Conservation (phyloP, 2,113 vertebrate species). For the Cebidichthys violaceus region DNA sequence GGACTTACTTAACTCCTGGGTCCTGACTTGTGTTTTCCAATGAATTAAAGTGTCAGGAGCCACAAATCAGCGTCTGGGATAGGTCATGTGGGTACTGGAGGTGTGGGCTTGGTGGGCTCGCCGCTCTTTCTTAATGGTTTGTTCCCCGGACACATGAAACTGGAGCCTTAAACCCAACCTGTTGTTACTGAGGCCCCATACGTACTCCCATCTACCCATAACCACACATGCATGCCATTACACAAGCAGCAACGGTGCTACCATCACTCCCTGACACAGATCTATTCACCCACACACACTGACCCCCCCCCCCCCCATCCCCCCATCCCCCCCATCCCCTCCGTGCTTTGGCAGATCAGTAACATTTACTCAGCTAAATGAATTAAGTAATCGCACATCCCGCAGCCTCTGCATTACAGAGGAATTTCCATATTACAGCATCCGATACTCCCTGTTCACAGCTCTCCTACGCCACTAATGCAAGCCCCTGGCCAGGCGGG, state of each 20-base stretch:
- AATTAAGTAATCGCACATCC: slow-evolving; percentile 88
- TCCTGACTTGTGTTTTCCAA: slow-evolving; percentile 83
- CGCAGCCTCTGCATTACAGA: slow-evolving; percentile 84
- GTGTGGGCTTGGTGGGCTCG: slow-evolving; percentile 57
- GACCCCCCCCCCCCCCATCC: no score
- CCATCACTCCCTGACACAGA: slow-evolving; percentile 29
- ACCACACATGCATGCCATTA: slow-evolving; percentile 55
- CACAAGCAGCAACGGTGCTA: not conserved
- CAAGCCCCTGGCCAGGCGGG: slow-evolving; percentile 83
- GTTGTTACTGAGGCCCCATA: slow-evolving; percentile 72
- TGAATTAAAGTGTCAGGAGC: slow-evolving; percentile 84
- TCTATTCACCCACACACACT: not conserved
- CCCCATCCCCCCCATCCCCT: slow-evolving; percentile 9
- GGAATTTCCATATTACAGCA: slow-evolving; percentile 92
- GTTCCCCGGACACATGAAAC: slow-evolving; percentile 86
- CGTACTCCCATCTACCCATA: slow-evolving; percentile 41
- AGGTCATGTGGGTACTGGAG: slow-evolving; percentile 68
- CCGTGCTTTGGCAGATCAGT: slow-evolving; percentile 68
- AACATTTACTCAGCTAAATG: slow-evolving; percentile 85
- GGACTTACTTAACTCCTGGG: slow-evolving; percentile 81
- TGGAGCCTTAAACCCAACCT: slow-evolving; percentile 67
- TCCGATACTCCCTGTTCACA: slow-evolving; percentile 89
- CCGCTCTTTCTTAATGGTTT: slow-evolving; percentile 86
- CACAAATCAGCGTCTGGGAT: slow-evolving; percentile 79
- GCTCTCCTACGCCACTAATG: slow-evolving; percentile 82